Base-by-base conservation (phyloP, 2,113 vertebrate genomes). In the Dasypus novemcinctus region DNA sequence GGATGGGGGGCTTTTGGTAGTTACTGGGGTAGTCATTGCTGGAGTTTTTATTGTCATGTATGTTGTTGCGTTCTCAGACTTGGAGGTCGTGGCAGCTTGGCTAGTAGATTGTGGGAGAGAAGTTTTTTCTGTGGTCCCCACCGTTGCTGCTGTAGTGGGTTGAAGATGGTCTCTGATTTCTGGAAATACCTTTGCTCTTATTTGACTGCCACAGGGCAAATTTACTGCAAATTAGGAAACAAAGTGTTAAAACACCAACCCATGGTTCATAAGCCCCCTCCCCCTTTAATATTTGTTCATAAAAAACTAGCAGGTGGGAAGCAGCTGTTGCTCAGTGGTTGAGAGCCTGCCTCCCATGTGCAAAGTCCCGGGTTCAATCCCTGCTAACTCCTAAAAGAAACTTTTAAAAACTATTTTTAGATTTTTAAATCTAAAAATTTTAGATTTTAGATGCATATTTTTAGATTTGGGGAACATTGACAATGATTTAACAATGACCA, bases 141-240 rank as follows among this genome's bases (percentile, higher is more conserved):
- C 46, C 76, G 95, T 92, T 64, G 81, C 23, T 61, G 68, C 38
- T 0, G 4, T 54, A 2, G 27, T 43, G 25, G 89, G 61, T 18
- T 74, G 96, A 91, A 90, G 27, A 79, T 69, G 74, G 15, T 4
- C 31, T 23, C 88, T 2, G 1, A n/a, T 23, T 31, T 85, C 76
- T 38, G 23, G 29, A 87, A 76, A 83, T 3, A 21, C 18, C 6
- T 71, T 66, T 61, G 38, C 75, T 87, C 38, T 71, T 61, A 90
- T 74, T 68, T 92, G 91, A 57, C 95, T 66, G 74, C 88, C 84
- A 81, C 90, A 96, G 41, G 91, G 95, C 15, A 97, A 96, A 95
- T 98, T 95, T 33, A 89, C 98, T 98, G 97, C 82, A 96, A 98
- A 97, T 78, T 81, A 97, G 93, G 71, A 93, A 33, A n/a, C 0